Base-by-base conservation (phyloP, 2,888 invertebrate species). In the Quadriops clusia region DNA sequence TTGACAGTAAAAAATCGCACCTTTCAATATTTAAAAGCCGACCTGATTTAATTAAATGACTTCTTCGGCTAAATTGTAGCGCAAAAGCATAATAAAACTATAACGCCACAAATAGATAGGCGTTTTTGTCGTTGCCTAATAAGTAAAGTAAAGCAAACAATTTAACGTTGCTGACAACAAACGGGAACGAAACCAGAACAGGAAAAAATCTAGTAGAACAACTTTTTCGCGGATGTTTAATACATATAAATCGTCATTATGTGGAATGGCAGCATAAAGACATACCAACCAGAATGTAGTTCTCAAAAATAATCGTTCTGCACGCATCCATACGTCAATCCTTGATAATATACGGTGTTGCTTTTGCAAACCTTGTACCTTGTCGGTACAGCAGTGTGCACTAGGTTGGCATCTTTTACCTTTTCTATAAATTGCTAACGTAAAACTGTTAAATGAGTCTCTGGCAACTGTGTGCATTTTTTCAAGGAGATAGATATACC, bases 221-320 rank as follows among this genome's bases (percentile, higher is more conserved):
- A 41, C 46, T 50, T 50, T 51, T 51, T 49, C 45, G 30, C 32
- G 14, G 34, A 33, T 33, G 34, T 43, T 45, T 44, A 40, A 53
- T 49, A 48, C 50, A 47, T 53, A 54, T 54, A 54, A 54, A 54
- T 53, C 50, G 52, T 53, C 53, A 49, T 51, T 53, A 52, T 44
- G 50, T 46, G 49, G 43, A 46, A 44, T 47, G 50, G 49, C 47
- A 48, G 48, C 51, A 51, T 51, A 48, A 53, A 53, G 55, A 53
- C 53, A 51, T 52, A 52, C 51, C 54, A 47, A 46, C 46, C 45
- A 44, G 54, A 56, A 55, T 54, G 56, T 53, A 49, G 53, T 51
- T 51, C 50, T 54, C 52, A 53, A 56, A 56, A 56, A 56, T 56
- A 51, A 55, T 53, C 53, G 50, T 39, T 39, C 38, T 41, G 49